Evolutionary conservation across 2,797 vertebrate species (phyloP), one percentile per base, ranked within the genome.

Genomic region (Pogonophryne albipinna): DNA sequence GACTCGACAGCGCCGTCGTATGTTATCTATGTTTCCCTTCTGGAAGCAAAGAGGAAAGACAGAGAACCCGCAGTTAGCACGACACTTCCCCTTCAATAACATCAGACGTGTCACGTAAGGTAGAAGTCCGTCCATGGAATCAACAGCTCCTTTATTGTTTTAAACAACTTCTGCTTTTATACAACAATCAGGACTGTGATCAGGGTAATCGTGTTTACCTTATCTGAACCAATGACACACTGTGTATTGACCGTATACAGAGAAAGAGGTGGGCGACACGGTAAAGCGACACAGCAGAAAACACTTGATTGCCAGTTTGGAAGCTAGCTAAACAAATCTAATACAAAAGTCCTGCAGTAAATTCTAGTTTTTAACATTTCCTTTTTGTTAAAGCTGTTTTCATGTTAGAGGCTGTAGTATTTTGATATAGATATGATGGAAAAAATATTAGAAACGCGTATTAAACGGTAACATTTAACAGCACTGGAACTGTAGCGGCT

Each of bases 1-100:
- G 63, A 55, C 53, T 52, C 1, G 45, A 79, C 72, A 46, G 47
- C 0, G 14, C 11, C 10, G 59, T 84, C 67, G 49, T 79, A 58
- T 53, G 78, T 90, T 81, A 82, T 55, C 59, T 51, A 63, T n/a
- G 73, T 79, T 71, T 85, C 82, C 66, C 59, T 19, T 67, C 63
- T 66, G 56, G 77, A 62, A 55, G 70, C 10, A 60, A 73, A 76
- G 84, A 90, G 78, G 50, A 85, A 80, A 91, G 66, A 82, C 80
- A 88, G 83, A 88, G 56, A 78, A 79, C 47, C 66, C 55, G 69
- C 66, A 74, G 58, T 47, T 17, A 74, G 53, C 49, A 53, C 66
- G 19, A 41, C 44, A 41, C 38, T 2, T 4, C 41, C 20, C 46
- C 51, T 64, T 71, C 57, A 62, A 80, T 63, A 59, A 66, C 5